Percentiles rank a stretch among this genome's conserved stretches.
Conservation (phyloP, 2,113 vertebrate genomes). For the Theropithecus gelada region DNA sequence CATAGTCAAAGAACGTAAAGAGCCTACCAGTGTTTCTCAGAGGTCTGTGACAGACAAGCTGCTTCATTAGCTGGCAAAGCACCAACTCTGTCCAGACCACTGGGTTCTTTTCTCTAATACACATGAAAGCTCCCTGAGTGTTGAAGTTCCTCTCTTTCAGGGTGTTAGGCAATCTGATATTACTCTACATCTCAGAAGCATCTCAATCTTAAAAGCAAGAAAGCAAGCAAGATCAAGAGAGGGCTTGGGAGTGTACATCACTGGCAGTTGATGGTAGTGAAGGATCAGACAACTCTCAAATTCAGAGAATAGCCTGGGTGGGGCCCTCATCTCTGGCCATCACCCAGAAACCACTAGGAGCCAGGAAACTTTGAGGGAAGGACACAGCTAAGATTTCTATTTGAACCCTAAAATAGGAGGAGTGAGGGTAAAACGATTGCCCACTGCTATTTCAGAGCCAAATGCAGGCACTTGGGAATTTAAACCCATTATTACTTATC, state of each 20-base stretch:
- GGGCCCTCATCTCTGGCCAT: neutral
- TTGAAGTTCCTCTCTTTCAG: neutral
- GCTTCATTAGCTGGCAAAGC: neutral
- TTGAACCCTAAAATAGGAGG: neutral
- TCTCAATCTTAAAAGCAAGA: slow-evolving; percentile 45
- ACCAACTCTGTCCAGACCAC: neutral
- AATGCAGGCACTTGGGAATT: slow-evolving; percentile 31
- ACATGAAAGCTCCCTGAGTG: neutral
- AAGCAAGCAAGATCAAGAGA: slow-evolving; percentile 21
- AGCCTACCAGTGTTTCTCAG: neutral
- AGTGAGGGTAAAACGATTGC: neutral
- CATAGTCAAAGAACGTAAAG: neutral
- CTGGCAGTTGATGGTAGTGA: neutral
- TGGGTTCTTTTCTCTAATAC: neutral
- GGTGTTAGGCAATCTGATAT: neutral
- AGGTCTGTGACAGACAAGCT: neutral
- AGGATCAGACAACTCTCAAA: neutral
- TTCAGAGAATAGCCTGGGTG: slow-evolving; percentile 12
- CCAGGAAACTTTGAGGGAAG: slow-evolving; percentile 34
- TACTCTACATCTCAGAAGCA: neutral
- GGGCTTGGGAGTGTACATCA: neutral
- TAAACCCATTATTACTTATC: neutral
- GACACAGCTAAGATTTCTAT: slow-evolving; percentile 11
- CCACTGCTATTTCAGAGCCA: slow-evolving; percentile 43
- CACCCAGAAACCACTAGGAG: neutral